Evolutionary conservation across 2,888 invertebrate genomes (phyloP), one percentile per base, ranked within the genome.

Genomic region (Agonopterix heracliana): DNA sequence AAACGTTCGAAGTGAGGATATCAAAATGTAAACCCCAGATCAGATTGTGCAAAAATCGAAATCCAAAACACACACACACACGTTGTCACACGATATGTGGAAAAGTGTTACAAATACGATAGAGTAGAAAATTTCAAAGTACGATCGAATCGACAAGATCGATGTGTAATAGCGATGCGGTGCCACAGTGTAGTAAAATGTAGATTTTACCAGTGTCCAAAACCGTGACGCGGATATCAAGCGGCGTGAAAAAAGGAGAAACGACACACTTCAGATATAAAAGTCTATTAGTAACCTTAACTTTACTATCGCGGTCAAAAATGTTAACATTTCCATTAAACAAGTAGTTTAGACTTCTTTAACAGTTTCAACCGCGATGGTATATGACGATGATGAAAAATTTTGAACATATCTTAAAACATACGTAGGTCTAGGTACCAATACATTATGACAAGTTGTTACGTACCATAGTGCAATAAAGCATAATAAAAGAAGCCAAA

Each of bases 231-330:
- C 81, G 78, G 62, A 65, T 71, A 81, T 85, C 85, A 86, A 88
- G 88, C 88, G 87, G 88, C 88, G 88, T 88, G 88, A 83, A 88
- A 85, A 85, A 82, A 83, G 82, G 80, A 86, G 80, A 86, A 85
- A 87, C 81, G 84, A 82, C 81, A 84, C 81, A 84, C 78, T 79
- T 85, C 76, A 85, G 80, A 82, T 79, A 81, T 69, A 78, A 68
- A 77, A 59, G 69, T 75, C 71, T 66, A 63, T 68, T 59, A 68
- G 55, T 71, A 69, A 66, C 64, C 66, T 66, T 56, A 61, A 46
- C 60, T 61, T 62, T 57, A 71, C 59, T 60, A 67, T 63, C 67
- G 71, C 72, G 64, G 67, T 66, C 67, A 64, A 66, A 68, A 61
- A 57, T 11, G 5, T 9, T 13, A 34, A 13, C n/a, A 54, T 57